Conservation (phyloP, 2,888 invertebrate genomes). For the Sphecodes monilicornis region DNA sequence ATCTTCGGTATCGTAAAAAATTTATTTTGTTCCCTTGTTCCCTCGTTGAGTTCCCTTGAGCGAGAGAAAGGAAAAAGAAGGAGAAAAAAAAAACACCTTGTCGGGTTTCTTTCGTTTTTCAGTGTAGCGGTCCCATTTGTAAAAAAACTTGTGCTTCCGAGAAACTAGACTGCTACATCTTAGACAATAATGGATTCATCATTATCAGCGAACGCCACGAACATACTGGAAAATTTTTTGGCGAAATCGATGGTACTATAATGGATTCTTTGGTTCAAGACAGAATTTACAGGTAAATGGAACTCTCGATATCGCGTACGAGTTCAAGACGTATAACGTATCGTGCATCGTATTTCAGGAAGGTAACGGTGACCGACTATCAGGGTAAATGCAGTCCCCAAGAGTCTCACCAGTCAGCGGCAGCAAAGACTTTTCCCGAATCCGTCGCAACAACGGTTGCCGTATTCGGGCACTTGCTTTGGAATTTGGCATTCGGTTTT, state of each 20-base stretch:
- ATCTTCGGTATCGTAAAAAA: constrained; percentile 88
- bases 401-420: constrained; percentile 82
- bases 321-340: too few relatives aligned
- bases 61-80: too few relatives aligned
- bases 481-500: constrained; percentile 75
- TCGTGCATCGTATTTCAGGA: constrained; percentile 84
- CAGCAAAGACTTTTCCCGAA: constrained; percentile 78
- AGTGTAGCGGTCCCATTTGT: constrained; percentile 90
- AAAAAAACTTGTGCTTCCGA: constrained; percentile 94
- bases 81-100: neutral
- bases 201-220: constrained; percentile 94
- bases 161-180: constrained; percentile 95
- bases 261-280: constrained; percentile 97
- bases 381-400: constrained; percentile 92
- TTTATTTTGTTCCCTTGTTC: too few relatives aligned
- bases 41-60: neutral
- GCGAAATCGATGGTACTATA: constrained; percentile 96
- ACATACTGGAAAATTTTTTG: constrained; percentile 96
- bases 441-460: constrained; percentile 75
- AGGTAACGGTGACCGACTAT: constrained; percentile 94
- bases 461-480: constrained; percentile 74
- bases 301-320: too few relatives aligned
- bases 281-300: constrained; percentile 89
- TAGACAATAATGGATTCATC: constrained; percentile 98
- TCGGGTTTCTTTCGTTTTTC: neutral